A percentile compares a stretch with the other conserved stretches of the same genome.
Conservation (phyloP, 2,113 vertebrate species). For the Calidris pugnax region DNA sequence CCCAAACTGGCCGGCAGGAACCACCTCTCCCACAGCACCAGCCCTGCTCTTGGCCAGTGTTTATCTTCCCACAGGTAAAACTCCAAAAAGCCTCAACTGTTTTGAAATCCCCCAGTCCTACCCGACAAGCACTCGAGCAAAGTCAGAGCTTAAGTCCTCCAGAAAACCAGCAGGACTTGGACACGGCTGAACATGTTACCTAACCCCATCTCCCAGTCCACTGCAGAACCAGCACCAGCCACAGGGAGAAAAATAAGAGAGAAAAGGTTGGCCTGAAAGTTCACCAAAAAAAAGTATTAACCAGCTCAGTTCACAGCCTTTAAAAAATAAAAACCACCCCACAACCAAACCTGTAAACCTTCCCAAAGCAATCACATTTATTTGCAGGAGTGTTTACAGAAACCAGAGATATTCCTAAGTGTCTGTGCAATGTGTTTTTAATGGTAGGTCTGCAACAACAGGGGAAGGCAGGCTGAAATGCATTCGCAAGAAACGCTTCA, state of each 20-base stretch:
- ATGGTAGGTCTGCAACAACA: neutral
- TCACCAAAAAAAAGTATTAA: neutral
- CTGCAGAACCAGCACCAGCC: neutral
- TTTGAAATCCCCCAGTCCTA: neutral
- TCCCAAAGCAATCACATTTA: neutral
- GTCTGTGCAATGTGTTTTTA: neutral
- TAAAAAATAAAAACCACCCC: neutral
- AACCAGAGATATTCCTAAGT: neutral
- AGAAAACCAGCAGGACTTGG: neutral
- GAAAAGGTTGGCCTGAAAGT: neutral
- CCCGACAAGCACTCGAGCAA: neutral
- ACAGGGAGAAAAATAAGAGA: neutral
- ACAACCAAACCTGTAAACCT: neutral
- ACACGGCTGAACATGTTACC: neutral
- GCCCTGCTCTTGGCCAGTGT: neutral
- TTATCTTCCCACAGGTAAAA: neutral
- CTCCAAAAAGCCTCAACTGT: rapidly evolving
- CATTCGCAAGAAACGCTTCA: neutral
- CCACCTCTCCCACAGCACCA: neutral
- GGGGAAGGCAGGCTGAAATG: neutral
- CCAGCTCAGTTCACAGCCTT: neutral
- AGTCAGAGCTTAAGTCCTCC: neutral
- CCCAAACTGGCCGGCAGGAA: neutral
- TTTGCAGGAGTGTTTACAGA: neutral
- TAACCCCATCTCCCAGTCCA: neutral